These are phyloP conservation scores for Neomorphus geoffroyi DNA, from an alignment of 2,797 vertebrate genomes.

Conservation along the genomic window DNA sequence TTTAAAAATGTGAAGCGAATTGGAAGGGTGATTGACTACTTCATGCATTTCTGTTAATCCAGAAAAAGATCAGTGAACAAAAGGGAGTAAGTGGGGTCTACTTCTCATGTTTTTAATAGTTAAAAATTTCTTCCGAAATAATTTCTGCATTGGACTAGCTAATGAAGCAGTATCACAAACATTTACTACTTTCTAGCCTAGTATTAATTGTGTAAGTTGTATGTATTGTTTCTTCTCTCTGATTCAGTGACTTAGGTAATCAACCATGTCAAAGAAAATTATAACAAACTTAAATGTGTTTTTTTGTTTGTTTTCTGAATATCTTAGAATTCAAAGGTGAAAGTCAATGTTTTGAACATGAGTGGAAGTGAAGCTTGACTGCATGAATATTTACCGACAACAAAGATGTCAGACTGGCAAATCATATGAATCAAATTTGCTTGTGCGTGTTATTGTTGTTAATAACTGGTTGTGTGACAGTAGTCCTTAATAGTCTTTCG, in stretches of 20 bases:
- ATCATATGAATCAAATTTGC: slow-evolving; percentile 25
- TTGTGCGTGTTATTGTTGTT: neutral
- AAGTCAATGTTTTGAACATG: slow-evolving; percentile 30
- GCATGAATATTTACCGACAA: slow-evolving; percentile 42
- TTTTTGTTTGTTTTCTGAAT: slow-evolving; percentile 4
- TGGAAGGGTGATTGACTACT: slow-evolving; percentile 8
- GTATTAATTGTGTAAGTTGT: neutral
- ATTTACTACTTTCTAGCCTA: neutral
- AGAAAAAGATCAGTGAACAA: neutral
- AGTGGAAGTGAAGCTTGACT: slow-evolving; percentile 42
- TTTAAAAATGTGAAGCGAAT: slow-evolving; percentile 7
- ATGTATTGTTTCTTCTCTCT: neutral
- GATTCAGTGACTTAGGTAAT: neutral
- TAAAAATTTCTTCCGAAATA: neutral
- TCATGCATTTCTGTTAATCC: neutral
- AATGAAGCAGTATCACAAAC: neutral
- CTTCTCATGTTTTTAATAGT: neutral
- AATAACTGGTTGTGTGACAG: neutral
- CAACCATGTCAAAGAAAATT: neutral
- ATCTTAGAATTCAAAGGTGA: slow-evolving; percentile 32
- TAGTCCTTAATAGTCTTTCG: neutral
- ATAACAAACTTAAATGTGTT: neutral
- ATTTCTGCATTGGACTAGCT: neutral
- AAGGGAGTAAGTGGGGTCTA: neutral
- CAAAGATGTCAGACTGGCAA: slow-evolving; percentile 33